Base-by-base conservation (phyloP, 1,140 invertebrate species). In the Drosophila ficusphila region DNA sequence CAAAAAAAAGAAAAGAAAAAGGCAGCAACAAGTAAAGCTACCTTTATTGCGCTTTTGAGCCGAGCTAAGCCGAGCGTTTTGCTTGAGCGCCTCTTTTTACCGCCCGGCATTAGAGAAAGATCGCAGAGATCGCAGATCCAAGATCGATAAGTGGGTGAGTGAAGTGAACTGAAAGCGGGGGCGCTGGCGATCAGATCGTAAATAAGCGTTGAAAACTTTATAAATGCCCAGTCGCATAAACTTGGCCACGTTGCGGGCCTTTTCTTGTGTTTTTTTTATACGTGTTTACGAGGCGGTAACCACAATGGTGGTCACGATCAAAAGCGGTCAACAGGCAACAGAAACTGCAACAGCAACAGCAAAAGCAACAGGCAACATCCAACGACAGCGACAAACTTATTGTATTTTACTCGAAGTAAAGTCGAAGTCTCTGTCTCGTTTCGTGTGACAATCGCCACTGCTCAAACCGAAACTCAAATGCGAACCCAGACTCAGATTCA, bases 301-400 rank as follows among this genome's bases (percentile, higher is more conserved):
- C 82, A 86, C 77, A 88, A 86, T 88, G 73, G 74, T 88, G 82
- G 77, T 88, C 82, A 86, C 82, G 82, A 88, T 86, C 82, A 88
- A 88, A 86, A 88, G 82, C 81, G 82, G 81, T 82, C 82, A 77
- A 60, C 57, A 64, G 47, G 56, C 62, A 23, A 49, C 52, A 19
- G 38, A 47, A 16, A 33, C 33, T 19, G 36, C 51, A 61, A 41
- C 53, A 34, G 47, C 64, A 44, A 33, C 46, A 23, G 39, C 27
- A 58, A 53, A 9, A 14, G 27, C 49, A 41, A 41, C 18, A 46
- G 41, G 23, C 48, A 54, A 27, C 7, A 25, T 1, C 19, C 19
- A 54, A 31, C 34, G 54, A 44, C 49, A 56, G 47, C 56, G 46
- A 36, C 46, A 53, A 38, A 51, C 51, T 71, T 74, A 65, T 77